phyloP scores from a whole-genome alignment of 2,113 vertebrate species.

The Talpa occidentalis region DNA sequence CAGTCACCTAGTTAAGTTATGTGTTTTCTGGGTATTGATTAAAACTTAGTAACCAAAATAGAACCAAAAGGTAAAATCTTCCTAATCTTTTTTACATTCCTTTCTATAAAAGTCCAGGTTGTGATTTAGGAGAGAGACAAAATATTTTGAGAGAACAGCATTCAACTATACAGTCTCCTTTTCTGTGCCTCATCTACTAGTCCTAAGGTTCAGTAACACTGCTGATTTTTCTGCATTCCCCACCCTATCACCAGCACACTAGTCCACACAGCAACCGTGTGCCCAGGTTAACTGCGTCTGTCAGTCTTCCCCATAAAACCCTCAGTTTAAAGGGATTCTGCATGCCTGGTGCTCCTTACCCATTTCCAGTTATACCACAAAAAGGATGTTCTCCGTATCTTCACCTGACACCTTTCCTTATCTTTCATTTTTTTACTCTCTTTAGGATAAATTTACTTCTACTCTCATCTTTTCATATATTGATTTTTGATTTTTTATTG shows the following conservation, averaged over 20 bases:
- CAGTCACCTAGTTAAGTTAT: background rate
- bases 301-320: background rate
- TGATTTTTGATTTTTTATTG: conserved; percentile 1
- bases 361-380: conserved; percentile 12
- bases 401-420: background rate
- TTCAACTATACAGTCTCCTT: background rate
- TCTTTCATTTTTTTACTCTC: background rate
- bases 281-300: background rate
- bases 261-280: background rate
- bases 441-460: conserved; percentile 2
- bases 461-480: background rate
- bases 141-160: background rate
- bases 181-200: background rate
- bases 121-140: conserved; percentile 21
- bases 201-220: background rate
- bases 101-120: conserved; percentile 40
- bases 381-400: background rate
- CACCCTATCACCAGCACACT: background rate
- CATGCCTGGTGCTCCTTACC: background rate
- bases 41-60: conserved; percentile 48
- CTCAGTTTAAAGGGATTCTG: conserved; percentile 11
- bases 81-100: conserved; percentile 28
- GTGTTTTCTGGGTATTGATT: conserved; percentile 42
- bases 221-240: background rate
- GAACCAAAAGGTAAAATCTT: conserved; percentile 36